Evolutionary conservation across 2,888 invertebrate species (phyloP).

Genomic region (Alsophila aescularia): DNA sequence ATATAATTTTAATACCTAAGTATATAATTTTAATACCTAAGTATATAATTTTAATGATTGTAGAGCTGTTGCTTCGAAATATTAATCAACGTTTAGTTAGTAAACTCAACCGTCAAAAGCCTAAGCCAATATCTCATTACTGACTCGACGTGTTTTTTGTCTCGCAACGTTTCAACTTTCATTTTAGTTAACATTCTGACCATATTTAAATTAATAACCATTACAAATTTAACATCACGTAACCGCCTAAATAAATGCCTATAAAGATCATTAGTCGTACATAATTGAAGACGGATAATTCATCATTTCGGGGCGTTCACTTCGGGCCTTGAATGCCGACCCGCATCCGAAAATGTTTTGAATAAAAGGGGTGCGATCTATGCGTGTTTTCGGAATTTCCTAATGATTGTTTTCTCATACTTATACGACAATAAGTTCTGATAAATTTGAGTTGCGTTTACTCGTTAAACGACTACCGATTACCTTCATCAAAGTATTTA

Average conservation of each 20-base stretch:
- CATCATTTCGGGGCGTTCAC: constrained; percentile 26
- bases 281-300: constrained; percentile 29
- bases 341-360: constrained; percentile 13
- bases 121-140: no score
- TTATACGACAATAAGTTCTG: neutral
- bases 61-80: no score
- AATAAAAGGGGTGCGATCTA: constrained; percentile 16
- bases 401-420: constrained; percentile 11
- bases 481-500: neutral
- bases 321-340: constrained; percentile 15
- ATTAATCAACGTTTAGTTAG: no score
- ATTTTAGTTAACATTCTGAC: neutral
- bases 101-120: no score
- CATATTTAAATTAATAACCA: constrained; percentile 3
- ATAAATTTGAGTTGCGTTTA: constrained; percentile 4
- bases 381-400: constrained; percentile 20
- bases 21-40: no score
- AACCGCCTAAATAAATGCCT: constrained; percentile 15
- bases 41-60: no score
- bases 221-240: constrained; percentile 20
- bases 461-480: neutral
- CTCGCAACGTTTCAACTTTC: neutral
- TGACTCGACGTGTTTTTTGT: neutral
- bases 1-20: no score
- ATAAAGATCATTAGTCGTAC: constrained; percentile 23